Evolutionary conservation across 2,797 vertebrate species (phyloP).

Genomic region (Rhyacichthys aspro): DNA sequence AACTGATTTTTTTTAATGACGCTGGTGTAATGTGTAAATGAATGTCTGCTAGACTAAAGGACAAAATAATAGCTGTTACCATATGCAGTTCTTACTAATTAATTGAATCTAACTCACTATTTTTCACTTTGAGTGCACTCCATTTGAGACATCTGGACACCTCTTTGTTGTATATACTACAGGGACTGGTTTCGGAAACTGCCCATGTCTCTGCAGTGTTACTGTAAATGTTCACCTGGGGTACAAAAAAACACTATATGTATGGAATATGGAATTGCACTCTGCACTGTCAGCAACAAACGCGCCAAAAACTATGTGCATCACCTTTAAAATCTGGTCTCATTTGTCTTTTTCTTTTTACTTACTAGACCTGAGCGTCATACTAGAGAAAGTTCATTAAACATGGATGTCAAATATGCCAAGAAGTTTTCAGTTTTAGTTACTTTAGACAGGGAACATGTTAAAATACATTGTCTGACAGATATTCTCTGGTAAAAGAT

Average conservation of each 20-base stretch:
- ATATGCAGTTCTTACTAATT: too few species aligned
- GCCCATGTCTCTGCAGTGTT: not conserved
- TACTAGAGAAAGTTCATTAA: constrained; percentile 5
- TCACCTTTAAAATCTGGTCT: not conserved
- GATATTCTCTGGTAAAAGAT: constrained; percentile 19
- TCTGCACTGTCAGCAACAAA: not conserved
- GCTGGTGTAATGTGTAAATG: too few species aligned
- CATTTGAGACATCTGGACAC: too few species aligned
- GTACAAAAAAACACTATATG: not conserved
- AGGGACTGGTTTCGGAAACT: not conserved
- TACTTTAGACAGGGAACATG: constrained; percentile 10
- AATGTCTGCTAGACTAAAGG: too few species aligned
- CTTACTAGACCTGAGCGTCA: not conserved
- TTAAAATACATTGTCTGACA: constrained; percentile 14
- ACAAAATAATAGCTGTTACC: too few species aligned
- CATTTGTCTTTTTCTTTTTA: not conserved
- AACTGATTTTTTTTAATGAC: too few species aligned
- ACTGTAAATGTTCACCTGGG: not conserved
- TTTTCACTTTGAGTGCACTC: too few species aligned
- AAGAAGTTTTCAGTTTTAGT: constrained; percentile 2
- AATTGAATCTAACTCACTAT: too few species aligned
- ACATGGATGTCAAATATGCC: constrained; percentile 1
- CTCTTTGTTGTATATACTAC: too few species aligned
- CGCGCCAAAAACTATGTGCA: not conserved
- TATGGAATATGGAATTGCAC: too few species aligned